phyloP scores from a whole-genome alignment of 2,888 invertebrate genomes.

The Pterobdella sp. region DNA sequence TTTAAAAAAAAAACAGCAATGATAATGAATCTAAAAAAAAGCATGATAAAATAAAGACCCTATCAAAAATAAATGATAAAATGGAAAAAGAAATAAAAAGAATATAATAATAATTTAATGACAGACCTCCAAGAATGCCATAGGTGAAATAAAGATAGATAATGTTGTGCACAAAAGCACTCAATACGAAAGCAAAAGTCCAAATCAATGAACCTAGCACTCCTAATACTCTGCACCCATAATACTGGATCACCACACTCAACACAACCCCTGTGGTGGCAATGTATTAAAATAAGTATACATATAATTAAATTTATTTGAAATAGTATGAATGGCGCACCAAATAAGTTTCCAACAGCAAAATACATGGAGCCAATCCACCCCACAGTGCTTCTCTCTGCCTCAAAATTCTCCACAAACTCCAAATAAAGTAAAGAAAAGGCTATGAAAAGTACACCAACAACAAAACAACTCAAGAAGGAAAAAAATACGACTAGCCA shows the following conservation, averaged over 20 bases:
- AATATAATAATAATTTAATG: too few species aligned
- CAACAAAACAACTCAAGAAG: slow-evolving; percentile 26
- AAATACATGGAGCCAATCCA: slow-evolving; percentile 33
- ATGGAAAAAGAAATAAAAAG: too few species aligned
- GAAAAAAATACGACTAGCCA: slow-evolving; percentile 25
- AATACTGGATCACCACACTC: slow-evolving; percentile 28
- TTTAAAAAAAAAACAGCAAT: slow-evolving; percentile 4
- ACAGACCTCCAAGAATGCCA: slow-evolving; percentile 32
- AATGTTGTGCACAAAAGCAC: slow-evolving; percentile 24
- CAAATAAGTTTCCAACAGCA: slow-evolving; percentile 31
- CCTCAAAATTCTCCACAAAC: slow-evolving; percentile 29
- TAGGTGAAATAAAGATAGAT: slow-evolving; percentile 30
- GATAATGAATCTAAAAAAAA: too few species aligned
- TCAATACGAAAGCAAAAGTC: slow-evolving; percentile 26
- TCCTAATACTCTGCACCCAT: slow-evolving; percentile 30
- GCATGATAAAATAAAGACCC: too few species aligned
- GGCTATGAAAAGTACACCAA: slow-evolving; percentile 28
- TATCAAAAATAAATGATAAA: too few species aligned
- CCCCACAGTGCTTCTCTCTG: slow-evolving; percentile 20
- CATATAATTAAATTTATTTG: not conserved
- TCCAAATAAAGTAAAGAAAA: slow-evolving; percentile 31
- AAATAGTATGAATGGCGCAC: slow-evolving; percentile 19
- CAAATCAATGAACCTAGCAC: slow-evolving; percentile 31
- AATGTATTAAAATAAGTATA: not conserved
- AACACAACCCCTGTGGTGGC: slow-evolving; percentile 28